Evolutionary conservation across 2,888 invertebrate species (phyloP), one percentile per base, ranked within the genome.

Genomic region (Lochmaea crataegi): DNA sequence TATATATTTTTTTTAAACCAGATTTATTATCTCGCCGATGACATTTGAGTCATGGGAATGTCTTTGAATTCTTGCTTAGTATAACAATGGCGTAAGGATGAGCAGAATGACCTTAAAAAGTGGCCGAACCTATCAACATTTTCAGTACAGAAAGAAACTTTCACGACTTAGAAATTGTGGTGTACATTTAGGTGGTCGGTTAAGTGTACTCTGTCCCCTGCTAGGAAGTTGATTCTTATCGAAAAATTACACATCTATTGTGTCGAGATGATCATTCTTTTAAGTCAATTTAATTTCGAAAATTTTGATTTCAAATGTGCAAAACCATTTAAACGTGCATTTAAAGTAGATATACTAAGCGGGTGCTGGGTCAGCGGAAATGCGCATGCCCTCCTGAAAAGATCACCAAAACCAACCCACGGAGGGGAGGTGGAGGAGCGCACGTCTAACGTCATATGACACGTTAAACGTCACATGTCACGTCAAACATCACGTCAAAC

Each of bases 1-100:
- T 79, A 12, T 45, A 76, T 78, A 53, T 53, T 53, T 53, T 78
- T 81, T 18, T 79, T 79, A 75, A 75, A 79, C 79, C 75, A 78
- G 77, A 77, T 76, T 68, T 75, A 76, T 72, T 75, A 69, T 71
- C 64, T 63, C 58, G 65, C 68, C 77, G 75, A 76, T 81, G 81
- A 78, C 81, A 81, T 81, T 81, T 81, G 75, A 76, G 74, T 74
- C 76, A 75, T 77, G 79, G 75, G 78, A 78, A 78, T 76, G 79
- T 78, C 77, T 74, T 73, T 76, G 72, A 75, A 75, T 65, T 70
- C 70, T 68, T 66, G 74, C 65, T 60, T 65, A 66, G 61, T 71
- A 70, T 64, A 72, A 76, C 76, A 76, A 77, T 77, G 65, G 72
- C 72, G 75, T 71, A 69, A 77, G 74, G 77, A 77, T 77, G 77